Conservation (phyloP, 2,888 invertebrate species). For the Athetis lepigone region DNA sequence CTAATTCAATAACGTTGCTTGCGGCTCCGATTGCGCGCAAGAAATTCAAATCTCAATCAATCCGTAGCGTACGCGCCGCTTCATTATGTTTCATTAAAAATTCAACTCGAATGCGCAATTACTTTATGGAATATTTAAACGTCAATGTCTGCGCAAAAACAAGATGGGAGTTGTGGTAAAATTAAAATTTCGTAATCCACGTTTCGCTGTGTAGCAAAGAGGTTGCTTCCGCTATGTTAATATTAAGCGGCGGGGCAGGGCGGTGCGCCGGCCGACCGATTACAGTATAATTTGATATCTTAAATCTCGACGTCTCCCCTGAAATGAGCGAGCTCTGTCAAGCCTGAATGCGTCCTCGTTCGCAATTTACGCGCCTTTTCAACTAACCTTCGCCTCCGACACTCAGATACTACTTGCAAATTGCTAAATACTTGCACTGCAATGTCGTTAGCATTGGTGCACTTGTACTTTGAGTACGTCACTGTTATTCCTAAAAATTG, state of each 20-base stretch:
- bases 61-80: slow-evolving; percentile 78
- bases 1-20: slow-evolving; percentile 82
- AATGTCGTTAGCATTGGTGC: slow-evolving; percentile 64
- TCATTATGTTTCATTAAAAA: slow-evolving; percentile 87
- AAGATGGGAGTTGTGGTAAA: slow-evolving; percentile 82
- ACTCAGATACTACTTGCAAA: slow-evolving; percentile 72
- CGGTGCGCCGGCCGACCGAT: slow-evolving; percentile 79
- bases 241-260: slow-evolving; percentile 77
- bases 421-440: slow-evolving; percentile 67
- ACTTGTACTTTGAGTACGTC: slow-evolving; percentile 44
- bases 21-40: slow-evolving; percentile 82
- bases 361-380: slow-evolving; percentile 87
- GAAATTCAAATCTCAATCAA: slow-evolving; percentile 89
- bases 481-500: slow-evolving; percentile 36
- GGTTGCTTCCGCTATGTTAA: slow-evolving; percentile 85
- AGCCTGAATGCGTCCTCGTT: slow-evolving; percentile 83
- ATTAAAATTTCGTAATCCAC: slow-evolving; percentile 85
- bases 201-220: slow-evolving; percentile 80
- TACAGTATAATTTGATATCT: slow-evolving; percentile 88
- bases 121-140: slow-evolving; percentile 88
- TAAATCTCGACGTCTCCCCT: slow-evolving; percentile 81
- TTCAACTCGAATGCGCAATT: slow-evolving; percentile 86
- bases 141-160: slow-evolving; percentile 83
- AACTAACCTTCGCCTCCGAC: slow-evolving; percentile 69
- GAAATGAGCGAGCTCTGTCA: slow-evolving; percentile 79